Conservation (phyloP, 2,797 vertebrate species). For the Uromys caudimaculatus region DNA sequence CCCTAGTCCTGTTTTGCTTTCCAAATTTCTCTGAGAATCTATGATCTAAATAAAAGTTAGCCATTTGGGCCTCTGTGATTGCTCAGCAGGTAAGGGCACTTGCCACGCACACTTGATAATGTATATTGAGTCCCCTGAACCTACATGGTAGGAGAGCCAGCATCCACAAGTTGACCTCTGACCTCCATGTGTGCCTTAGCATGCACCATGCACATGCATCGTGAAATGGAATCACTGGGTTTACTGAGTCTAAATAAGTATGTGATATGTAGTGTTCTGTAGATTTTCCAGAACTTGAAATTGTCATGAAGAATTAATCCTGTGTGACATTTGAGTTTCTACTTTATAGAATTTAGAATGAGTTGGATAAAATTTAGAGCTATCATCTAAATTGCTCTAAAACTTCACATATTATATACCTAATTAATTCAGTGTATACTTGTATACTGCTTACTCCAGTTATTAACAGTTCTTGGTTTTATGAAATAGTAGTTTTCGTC, state of each 20-base stretch:
- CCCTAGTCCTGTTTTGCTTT: neutral
- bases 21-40: neutral
- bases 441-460: neutral
- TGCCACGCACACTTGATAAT: neutral
- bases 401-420: neutral
- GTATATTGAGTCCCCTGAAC: neutral
- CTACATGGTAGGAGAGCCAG: neutral
- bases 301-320: neutral
- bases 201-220: neutral
- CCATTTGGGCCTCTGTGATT: no score
- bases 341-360: conserved; percentile 52
- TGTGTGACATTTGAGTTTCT: conserved; percentile 20
- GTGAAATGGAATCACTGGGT: neutral
- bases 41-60: neutral
- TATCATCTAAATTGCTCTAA: conserved; percentile 12
- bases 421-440: neutral
- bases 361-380: conserved; percentile 1
- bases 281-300: conserved; percentile 34
- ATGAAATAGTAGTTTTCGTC: conserved; percentile 40
- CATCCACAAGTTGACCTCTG: neutral
- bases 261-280: neutral
- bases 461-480: neutral
- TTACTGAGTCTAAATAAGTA: neutral
- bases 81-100: neutral
- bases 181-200: neutral